Conservation (phyloP, 2,888 invertebrate genomes). For the Merodon equestris region DNA sequence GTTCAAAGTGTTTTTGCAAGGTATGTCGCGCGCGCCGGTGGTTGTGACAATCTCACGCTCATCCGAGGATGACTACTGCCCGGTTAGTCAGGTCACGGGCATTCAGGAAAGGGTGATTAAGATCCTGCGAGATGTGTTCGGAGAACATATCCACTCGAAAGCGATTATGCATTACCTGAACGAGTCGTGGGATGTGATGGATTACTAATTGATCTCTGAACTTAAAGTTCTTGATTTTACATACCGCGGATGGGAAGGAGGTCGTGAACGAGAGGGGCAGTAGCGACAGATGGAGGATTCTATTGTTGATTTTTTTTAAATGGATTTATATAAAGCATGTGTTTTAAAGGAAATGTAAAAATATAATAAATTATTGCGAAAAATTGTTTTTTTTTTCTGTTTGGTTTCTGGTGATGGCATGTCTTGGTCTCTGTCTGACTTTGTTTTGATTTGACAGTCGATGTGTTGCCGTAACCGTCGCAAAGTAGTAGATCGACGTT, state of each 20-base stretch:
- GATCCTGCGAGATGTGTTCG: constrained; percentile 79
- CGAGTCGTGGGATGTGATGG: constrained; percentile 78
- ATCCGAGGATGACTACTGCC: constrained; percentile 93
- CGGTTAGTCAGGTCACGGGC: constrained; percentile 87
- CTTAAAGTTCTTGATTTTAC: too few species aligned
- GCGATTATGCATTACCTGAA: constrained; percentile 77
- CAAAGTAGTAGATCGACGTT: too few species aligned
- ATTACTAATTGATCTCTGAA: constrained; percentile 70
- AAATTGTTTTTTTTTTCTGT: neutral
- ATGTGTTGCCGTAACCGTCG: too few species aligned
- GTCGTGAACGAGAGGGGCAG: constrained; percentile 2
- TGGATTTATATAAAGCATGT: constrained; percentile 51
- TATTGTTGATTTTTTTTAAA: constrained; percentile 43
- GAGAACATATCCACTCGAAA: constrained; percentile 74
- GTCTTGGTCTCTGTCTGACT: neutral
- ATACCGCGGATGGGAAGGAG: too few species aligned
- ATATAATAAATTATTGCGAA: constrained; percentile 36
- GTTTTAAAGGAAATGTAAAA: constrained; percentile 46
- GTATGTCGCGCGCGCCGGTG: constrained; percentile 82
- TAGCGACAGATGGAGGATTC: constrained; percentile 25
- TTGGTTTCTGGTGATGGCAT: neutral
- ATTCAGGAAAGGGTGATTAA: constrained; percentile 86
- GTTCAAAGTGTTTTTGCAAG: constrained; percentile 82
- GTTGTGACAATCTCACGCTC: constrained; percentile 90
- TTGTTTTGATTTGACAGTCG: too few species aligned